Evolutionary conservation across 1,140 invertebrate species (phyloP).

Genomic region (Aphaenogaster rudis): DNA sequence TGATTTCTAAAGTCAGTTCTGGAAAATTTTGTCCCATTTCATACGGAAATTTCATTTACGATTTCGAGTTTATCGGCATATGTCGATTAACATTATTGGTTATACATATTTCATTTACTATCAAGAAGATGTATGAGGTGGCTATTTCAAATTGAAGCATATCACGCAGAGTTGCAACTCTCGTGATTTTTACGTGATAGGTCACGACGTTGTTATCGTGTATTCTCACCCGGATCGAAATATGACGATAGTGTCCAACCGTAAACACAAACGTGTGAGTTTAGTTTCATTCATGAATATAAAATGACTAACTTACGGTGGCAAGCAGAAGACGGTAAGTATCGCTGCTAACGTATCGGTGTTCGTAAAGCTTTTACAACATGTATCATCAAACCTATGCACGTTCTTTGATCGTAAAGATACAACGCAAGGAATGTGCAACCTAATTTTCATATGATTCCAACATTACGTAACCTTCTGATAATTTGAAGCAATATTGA

Average conservation of each 20-base stretch:
- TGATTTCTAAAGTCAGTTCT: background rate
- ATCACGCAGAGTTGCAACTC: background rate
- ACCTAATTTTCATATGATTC: slow-evolving; percentile 5
- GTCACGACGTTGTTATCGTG: slow-evolving; percentile 21
- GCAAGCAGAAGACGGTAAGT: slow-evolving; percentile 7
- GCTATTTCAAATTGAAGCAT: slow-evolving; percentile 21
- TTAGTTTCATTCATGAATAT: slow-evolving; percentile 57
- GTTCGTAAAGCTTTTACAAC: background rate
- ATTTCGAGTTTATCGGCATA: background rate
- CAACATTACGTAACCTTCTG: background rate
- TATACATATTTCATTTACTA: background rate
- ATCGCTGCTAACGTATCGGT: background rate
- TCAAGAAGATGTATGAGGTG: background rate
- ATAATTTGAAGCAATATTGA: slow-evolving; percentile 23
- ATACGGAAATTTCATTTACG: background rate
- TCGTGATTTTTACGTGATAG: slow-evolving; percentile 49
- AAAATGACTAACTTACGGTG: slow-evolving; percentile 10
- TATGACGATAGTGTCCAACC: slow-evolving; percentile 24
- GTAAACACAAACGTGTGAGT: slow-evolving; percentile 27
- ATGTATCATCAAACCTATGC: slow-evolving; percentile 9
- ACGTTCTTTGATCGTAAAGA: slow-evolving; percentile 5
- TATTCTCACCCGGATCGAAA: slow-evolving; percentile 21
- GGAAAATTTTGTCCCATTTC: background rate
- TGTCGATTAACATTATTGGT: background rate
- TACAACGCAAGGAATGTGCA: background rate